Evolutionary conservation across 1,140 invertebrate species (phyloP).

Genomic region (Aplysia californica): DNA sequence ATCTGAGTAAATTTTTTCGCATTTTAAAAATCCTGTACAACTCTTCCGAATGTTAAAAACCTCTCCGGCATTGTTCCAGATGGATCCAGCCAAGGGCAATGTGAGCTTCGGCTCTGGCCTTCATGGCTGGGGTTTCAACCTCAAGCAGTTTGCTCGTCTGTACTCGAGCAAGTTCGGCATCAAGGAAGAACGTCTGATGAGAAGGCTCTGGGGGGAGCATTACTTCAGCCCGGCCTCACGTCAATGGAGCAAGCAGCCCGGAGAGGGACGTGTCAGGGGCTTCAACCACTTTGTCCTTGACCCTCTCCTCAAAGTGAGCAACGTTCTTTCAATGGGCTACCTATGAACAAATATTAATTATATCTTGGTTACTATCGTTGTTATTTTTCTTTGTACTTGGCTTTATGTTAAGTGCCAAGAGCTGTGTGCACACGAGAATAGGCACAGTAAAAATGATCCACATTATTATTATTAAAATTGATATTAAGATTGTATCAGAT

Average conservation of each 20-base stretch:
- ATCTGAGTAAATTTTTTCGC: no score
- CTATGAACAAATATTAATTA: no score
- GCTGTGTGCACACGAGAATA: not conserved
- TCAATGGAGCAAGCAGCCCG: conserved; percentile 90
- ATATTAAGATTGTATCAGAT: not conserved
- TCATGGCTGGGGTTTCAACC: conserved; percentile 99
- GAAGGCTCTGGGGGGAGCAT: conserved; percentile 90
- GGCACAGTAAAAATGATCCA: not conserved
- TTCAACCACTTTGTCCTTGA: conserved; percentile 99
- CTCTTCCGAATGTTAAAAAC: no score
- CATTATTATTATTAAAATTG: not conserved
- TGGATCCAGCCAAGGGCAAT: conserved; percentile 96
- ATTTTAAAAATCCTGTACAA: no score
- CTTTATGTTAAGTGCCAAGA: not conserved
- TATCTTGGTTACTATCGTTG: not conserved
- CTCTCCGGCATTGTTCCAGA: no score
- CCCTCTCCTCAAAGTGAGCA: conserved; percentile 92
- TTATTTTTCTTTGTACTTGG: not conserved
- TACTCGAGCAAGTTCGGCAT: conserved; percentile 97
- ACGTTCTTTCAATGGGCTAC: not conserved
- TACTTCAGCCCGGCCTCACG: conserved; percentile 90
- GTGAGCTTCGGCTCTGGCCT: conserved; percentile 99
- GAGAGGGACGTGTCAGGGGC: conserved; percentile 91
- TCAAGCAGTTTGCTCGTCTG: conserved; percentile 98
- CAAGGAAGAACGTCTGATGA: conserved; percentile 86